These are phyloP conservation scores for Scophthalmus maximus DNA, from an alignment of 2,113 vertebrate species.

Conservation along the genomic window DNA sequence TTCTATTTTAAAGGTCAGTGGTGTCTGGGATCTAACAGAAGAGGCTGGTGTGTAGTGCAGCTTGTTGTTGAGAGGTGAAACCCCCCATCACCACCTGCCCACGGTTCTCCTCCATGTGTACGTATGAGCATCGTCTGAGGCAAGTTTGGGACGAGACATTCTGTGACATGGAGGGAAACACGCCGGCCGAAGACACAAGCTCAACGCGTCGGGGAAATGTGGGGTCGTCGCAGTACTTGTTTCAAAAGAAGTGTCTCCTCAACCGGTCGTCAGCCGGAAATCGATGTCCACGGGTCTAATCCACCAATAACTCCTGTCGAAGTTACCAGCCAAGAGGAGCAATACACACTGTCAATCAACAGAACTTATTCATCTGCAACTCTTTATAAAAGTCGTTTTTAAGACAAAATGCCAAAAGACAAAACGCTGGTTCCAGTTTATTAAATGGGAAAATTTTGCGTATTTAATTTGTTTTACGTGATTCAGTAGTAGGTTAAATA, in stretches of 20 bases:
- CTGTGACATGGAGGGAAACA: background rate
- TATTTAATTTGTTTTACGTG: too few relatives aligned
- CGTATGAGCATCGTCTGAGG: background rate
- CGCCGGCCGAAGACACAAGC: too few relatives aligned
- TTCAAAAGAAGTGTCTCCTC: background rate
- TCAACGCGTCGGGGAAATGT: too few relatives aligned
- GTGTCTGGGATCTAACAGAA: background rate
- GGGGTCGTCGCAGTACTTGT: too few relatives aligned
- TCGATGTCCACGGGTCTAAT: too few relatives aligned
- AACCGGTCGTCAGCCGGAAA: too few relatives aligned
- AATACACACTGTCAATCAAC: background rate
- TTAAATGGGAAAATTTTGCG: too few relatives aligned
- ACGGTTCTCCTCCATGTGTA: background rate
- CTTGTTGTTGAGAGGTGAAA: constrained; percentile 9
- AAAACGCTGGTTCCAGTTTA: too few relatives aligned
- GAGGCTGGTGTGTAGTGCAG: background rate
- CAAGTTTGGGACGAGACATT: background rate
- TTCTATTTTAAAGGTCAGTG: background rate
- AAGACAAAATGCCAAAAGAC: too few relatives aligned
- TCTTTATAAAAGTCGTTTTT: background rate
- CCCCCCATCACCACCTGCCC: background rate
- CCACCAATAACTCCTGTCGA: too few relatives aligned
- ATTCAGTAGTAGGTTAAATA: too few relatives aligned
- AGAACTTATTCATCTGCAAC: background rate
- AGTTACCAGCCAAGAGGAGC: background rate